These are phyloP conservation scores for Adelosebastes latens DNA, from an alignment of 2,797 vertebrate genomes.

Conservation along the genomic window DNA sequence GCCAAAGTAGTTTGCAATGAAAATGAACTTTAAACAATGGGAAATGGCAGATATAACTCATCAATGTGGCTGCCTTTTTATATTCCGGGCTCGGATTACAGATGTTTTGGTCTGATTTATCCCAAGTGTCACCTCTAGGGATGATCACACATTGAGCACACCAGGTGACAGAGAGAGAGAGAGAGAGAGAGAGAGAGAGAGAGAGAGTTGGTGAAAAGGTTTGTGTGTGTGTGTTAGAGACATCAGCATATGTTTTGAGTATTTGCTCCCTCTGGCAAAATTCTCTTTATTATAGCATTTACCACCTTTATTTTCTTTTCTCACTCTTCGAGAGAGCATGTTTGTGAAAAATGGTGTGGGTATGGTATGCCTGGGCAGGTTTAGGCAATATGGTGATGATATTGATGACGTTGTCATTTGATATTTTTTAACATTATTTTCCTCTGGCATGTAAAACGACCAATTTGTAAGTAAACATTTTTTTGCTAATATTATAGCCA, in stretches of 20 bases:
- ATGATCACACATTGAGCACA: constrained; percentile 14
- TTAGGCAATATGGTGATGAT: background rate
- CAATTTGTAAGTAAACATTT: background rate
- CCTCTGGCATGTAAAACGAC: background rate
- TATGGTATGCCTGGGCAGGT: background rate
- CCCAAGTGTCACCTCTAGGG: background rate
- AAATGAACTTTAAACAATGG: background rate
- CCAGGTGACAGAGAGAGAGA: background rate
- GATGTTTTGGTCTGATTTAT: constrained; percentile 8
- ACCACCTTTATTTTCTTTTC: background rate
- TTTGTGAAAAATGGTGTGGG: background rate
- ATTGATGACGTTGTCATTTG: background rate
- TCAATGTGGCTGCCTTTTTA: background rate
- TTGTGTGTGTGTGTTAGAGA: background rate
- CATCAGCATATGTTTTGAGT: constrained; percentile 9
- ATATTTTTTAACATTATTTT: background rate
- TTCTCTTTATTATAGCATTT: background rate
- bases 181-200: background rate
- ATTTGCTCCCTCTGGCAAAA: constrained; percentile 3
- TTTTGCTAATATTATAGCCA: background rate
- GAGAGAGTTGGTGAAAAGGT: background rate
- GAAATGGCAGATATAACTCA: background rate
- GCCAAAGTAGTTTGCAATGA: background rate
- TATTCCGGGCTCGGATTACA: background rate
- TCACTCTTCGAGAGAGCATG: background rate